Base-by-base conservation (phyloP, 2,113 vertebrate species). In the Elachura formosa region DNA sequence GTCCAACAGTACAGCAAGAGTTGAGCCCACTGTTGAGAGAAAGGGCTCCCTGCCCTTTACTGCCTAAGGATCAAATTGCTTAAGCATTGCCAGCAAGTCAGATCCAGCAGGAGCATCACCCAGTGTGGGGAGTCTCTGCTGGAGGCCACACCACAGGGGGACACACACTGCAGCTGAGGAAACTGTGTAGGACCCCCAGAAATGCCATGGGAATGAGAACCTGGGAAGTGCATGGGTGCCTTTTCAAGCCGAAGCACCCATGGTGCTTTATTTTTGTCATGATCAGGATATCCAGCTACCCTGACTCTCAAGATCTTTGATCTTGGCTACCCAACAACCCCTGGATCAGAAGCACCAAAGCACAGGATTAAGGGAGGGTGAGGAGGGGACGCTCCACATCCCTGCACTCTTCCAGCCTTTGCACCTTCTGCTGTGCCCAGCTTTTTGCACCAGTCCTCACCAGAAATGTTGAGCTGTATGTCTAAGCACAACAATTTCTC, bases 91-190 rank as follows among this genome's bases (percentile, higher is more conserved):
- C 62, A 62, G 28, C 56, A 62, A 63, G 43, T 19, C 86, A 59
- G 29, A 36, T 25, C n/a, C 8, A 2, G 7, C 31, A 81, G 63
- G 29, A 92, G 5, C 43, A 80, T n/a, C n/a, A 4, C 14, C 23
- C 46, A 31, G 5, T 14, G n/a, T 22, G 18, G 24, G 28, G 38
- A 28, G 28, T 26, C 36, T 5, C 12, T 28, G 8, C 7, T 52
- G 26, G 29, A 59, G 48, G 33, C 6, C 82, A 21, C n/a, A 55
- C 6, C 14, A 6, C 2, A 0, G 23, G 12, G 1, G 4, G 24
- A 29, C 63, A 23, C 76, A 24, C 29, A 14, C 51, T 24, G 43
- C 31, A 58, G 59, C 31, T 20, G 7, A n/a, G 28, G 24, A 9
- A 13, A 14, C 21, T 28, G 33, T 19, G 18, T 3, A 17, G 36